Evolutionary conservation across 1,140 invertebrate species (phyloP), one percentile per base, ranked within the genome.

Genomic region (Matsumurasca onukii): DNA sequence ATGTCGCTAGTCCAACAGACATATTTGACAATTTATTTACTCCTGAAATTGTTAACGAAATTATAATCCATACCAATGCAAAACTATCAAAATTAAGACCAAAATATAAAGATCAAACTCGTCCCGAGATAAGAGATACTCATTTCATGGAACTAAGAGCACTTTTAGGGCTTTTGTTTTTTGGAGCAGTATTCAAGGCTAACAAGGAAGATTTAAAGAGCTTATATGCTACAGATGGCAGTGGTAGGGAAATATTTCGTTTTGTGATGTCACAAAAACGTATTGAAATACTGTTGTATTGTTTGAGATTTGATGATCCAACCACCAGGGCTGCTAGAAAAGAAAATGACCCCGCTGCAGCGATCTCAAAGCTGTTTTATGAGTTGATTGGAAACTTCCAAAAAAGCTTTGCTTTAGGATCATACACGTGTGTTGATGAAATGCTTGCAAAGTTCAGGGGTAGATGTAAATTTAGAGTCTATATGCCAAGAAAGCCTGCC

Each of bases 401-500:
- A 68, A 48, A 71, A 66, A 63, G 31, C 69, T 78, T 77, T 71
- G 62, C 57, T 45, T 55, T 69, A 12, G 65, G 64, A 45, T 68
- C 75, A 63, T 72, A 73, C 70, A 29, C 78, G 3, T 77, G 75
- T 66, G 73, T 78, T 62, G 77, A 80, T 72, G 76, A 82, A 72
- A 72, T 76, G 66, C 69, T 81, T 15, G 66, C 72, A 59, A 67
- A 70, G 12, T 81, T 79, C 67, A 31, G 78, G 39, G 78, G 77
- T 27, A 67, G 76, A 29, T 79, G 77, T 68, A 5, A 9, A 25
- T 81, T 81, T 66, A 72, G 71, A 12, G 76, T 78, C 57, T 80
- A 80, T 66, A 78, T 82, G 24, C 78, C 78, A 20, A 70, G 31
- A 55, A 80, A 79, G 67, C 77, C 76, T 5, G 72, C 70, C 20